Evolutionary conservation across 2,888 invertebrate species (phyloP).

Genomic region (Dexiosoma caninum): DNA sequence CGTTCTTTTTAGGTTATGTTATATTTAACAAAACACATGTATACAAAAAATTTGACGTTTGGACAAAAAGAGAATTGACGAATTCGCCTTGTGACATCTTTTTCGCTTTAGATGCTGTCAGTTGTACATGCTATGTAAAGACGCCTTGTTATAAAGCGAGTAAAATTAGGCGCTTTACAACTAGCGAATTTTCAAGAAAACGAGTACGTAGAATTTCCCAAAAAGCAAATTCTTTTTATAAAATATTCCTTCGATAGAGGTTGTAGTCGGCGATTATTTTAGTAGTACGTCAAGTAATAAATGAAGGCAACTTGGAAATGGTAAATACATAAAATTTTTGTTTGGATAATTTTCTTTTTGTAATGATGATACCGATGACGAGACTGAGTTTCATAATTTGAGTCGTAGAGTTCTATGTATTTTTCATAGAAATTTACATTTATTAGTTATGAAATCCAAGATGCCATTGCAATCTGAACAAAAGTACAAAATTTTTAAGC

Average conservation of each 20-base stretch:
- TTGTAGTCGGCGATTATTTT: neutral
- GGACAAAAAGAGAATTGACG: no score
- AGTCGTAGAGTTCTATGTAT: constrained; percentile 61
- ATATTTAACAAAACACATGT: no score
- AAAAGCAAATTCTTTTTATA: neutral
- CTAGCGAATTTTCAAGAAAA: constrained; percentile 38
- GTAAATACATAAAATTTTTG: neutral
- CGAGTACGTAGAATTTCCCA: neutral
- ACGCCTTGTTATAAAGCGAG: no score
- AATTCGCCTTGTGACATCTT: no score
- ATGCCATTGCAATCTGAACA: constrained; percentile 65
- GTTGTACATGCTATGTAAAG: no score
- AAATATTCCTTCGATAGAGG: neutral
- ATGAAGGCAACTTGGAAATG: no score
- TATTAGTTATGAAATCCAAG: constrained; percentile 45
- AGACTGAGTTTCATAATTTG: constrained; percentile 70
- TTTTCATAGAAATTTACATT: constrained; percentile 60
- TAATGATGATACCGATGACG: constrained; percentile 75
- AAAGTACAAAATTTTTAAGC: neutral
- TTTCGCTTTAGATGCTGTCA: no score
- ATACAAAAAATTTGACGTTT: no score
- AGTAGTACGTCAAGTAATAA: no score
- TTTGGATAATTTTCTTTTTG: neutral
- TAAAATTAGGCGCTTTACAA: neutral
- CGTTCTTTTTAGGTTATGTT: no score